These are phyloP conservation scores for Rhinatrema bivittatum DNA, from an alignment of 2,797 vertebrate species.

Conservation along the genomic window DNA sequence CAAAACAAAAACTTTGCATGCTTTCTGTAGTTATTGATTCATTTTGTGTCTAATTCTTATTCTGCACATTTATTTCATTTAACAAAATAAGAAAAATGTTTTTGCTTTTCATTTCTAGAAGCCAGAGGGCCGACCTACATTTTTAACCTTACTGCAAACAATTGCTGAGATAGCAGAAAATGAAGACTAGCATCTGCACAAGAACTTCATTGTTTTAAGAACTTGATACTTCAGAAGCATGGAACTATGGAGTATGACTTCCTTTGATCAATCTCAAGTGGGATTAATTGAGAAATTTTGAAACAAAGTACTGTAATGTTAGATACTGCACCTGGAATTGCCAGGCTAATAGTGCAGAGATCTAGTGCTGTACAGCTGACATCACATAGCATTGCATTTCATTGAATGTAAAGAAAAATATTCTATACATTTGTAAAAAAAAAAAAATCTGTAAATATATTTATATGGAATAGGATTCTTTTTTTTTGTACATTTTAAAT, in stretches of 20 bases:
- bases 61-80: background rate
- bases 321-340: too few species aligned
- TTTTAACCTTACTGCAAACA: constrained; percentile 56
- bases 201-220: background rate
- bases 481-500: constrained; percentile 12
- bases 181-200: constrained; percentile 39
- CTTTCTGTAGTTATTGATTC: too few species aligned
- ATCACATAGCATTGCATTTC: constrained; percentile 8
- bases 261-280: too few species aligned
- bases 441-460: constrained; percentile 44
- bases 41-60: background rate
- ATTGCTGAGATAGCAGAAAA: constrained; percentile 70
- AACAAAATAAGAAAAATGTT: too few species aligned
- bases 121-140: constrained; percentile 72
- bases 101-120: too few species aligned
- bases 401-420: constrained; percentile 32
- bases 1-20: too few species aligned
- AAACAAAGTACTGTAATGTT: too few species aligned
- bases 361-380: background rate
- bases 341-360: too few species aligned
- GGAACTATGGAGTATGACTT: too few species aligned
- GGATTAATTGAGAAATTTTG: too few species aligned
- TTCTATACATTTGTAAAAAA: constrained; percentile 51
- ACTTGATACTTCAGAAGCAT: background rate
- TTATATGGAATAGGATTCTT: constrained; percentile 37